phyloP scores from a whole-genome alignment of 2,113 vertebrate genomes.

The Pseudonaja textilis region DNA sequence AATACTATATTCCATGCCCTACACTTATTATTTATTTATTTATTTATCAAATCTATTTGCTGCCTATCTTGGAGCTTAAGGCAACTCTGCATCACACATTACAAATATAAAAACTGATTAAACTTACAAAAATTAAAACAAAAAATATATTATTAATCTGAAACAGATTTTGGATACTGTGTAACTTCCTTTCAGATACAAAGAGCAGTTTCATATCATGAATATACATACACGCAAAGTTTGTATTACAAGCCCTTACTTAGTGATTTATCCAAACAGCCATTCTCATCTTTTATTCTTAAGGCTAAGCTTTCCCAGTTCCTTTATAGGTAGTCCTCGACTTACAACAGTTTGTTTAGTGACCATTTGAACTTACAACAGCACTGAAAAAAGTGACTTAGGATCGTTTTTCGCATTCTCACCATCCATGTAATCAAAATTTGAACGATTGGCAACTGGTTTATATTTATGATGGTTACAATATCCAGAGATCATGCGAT shows the following conservation, averaged over 20 bases:
- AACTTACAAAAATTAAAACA: background rate
- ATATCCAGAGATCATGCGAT: too few species aligned
- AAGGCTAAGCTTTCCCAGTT: background rate
- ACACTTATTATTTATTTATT: background rate
- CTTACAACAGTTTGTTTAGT: background rate
- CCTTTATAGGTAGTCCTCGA: background rate
- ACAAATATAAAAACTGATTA: background rate
- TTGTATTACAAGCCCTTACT: too few species aligned
- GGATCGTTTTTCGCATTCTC: too few species aligned
- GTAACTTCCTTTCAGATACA: background rate
- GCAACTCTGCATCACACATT: background rate
- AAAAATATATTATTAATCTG: background rate
- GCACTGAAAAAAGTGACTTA: background rate
- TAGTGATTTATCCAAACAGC: background rate
- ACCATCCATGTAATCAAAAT: too few species aligned
- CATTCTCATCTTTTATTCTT: background rate
- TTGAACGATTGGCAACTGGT: too few species aligned
- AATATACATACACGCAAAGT: background rate
- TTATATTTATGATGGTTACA: too few species aligned
- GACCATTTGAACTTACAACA: background rate
- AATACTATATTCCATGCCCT: background rate
- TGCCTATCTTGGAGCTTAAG: background rate
- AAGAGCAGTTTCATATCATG: background rate
- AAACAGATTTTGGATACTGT: background rate
- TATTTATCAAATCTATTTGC: background rate